phyloP scores from a whole-genome alignment of 2,888 invertebrate species.

The Melangyna quadrimaculata region DNA sequence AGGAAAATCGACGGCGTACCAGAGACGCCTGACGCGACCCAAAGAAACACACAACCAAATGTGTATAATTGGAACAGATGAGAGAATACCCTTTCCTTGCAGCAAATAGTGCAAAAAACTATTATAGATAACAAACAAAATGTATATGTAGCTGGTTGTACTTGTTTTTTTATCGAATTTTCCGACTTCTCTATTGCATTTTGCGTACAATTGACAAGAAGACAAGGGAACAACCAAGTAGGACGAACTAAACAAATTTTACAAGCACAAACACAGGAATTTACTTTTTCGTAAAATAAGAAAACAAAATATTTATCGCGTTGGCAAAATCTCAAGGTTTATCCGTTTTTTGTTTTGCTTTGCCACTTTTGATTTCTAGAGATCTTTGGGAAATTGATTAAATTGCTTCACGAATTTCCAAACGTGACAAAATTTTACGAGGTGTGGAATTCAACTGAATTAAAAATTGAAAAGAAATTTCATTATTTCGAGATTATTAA shows the following conservation, averaged over 20 bases:
- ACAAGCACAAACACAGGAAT: conserved; percentile 1
- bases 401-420: neutral
- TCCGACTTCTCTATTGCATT: conserved; percentile 10
- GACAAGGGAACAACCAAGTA: neutral
- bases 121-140: neutral
- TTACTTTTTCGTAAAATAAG: neutral
- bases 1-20: neutral
- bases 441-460: conserved; percentile 38
- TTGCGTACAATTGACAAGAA: neutral
- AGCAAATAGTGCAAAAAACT: neutral
- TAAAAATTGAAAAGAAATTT: conserved; percentile 45
- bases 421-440: neutral
- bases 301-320: conserved; percentile 43
- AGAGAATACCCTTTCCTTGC: neutral
- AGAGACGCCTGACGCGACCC: conserved; percentile 3
- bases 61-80: neutral
- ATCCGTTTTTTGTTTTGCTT: conserved; percentile 5
- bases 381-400: neutral
- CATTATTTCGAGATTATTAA: neutral
- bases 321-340: conserved; percentile 49
- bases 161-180: conserved; percentile 14
- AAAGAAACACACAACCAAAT: neutral
- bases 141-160: neutral
- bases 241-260: too few species aligned
- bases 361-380: conserved; percentile 1